A percentile compares a stretch with the other conserved stretches of the same genome.
These are phyloP conservation scores for Apistogramma diplotaenia DNA, from an alignment of 2,113 vertebrate species.

Conservation along the genomic window DNA sequence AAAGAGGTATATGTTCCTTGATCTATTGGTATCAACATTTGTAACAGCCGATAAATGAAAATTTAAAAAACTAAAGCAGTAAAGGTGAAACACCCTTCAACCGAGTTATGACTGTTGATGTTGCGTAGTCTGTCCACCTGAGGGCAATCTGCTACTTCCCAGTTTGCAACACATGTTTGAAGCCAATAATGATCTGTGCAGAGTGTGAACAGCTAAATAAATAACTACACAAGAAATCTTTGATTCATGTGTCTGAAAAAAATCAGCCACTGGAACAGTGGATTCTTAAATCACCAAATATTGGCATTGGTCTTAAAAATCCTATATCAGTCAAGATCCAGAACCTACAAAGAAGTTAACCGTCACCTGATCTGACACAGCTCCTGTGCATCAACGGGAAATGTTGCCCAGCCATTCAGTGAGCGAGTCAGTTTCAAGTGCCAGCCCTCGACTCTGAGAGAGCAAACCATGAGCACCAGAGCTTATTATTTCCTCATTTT, in stretches of 20 bases:
- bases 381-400: neutral
- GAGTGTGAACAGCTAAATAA: neutral
- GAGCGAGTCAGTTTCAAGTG: neutral
- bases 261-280: neutral
- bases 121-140: neutral
- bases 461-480: conserved; percentile 3
- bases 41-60: neutral
- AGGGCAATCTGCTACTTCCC: neutral
- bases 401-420: neutral
- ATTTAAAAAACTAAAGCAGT: neutral
- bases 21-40: neutral
- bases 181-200: neutral
- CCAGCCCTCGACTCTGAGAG: neutral
- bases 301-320: neutral
- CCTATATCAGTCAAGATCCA: neutral
- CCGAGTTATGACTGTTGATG: neutral
- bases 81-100: neutral
- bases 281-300: neutral
- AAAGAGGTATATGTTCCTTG: neutral
- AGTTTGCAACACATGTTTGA: neutral
- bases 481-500: conserved; percentile 81
- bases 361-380: neutral
- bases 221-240: neutral
- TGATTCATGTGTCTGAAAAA: neutral
- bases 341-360: neutral